phyloP scores from a whole-genome alignment of 64 coral and sea anemone genomes.

The Catalaphyllia jardinei region DNA sequence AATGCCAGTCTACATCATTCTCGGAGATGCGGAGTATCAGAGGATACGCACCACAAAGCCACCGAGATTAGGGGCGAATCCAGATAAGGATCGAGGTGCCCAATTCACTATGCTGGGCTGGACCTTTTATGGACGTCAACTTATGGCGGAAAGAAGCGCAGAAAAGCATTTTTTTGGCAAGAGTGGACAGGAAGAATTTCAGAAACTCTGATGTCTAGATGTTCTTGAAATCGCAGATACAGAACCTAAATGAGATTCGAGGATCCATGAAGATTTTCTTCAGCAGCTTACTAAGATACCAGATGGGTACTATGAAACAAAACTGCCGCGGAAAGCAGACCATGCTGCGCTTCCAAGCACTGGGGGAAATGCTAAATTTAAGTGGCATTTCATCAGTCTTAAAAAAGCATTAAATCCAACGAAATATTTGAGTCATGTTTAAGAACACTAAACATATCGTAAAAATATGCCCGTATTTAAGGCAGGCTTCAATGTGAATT shows the following conservation, averaged over 20 bases:
- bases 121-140: too few species aligned
- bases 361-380: too few species aligned
- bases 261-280: constrained; percentile 6
- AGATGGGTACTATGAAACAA: constrained; percentile 20
- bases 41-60: constrained; percentile 25
- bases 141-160: constrained; percentile 35
- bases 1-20: constrained; percentile 41
- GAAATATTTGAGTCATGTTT: too few species aligned
- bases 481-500: too few species aligned
- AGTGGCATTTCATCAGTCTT: too few species aligned
- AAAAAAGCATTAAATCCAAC: too few species aligned
- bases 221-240: constrained; percentile 1
- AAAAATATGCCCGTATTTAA: too few species aligned
- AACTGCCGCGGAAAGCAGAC: constrained; percentile 34
- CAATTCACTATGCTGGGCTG: constrained; percentile 54
- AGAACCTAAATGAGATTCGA: not conserved
- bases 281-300: constrained; percentile 15
- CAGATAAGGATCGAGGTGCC: constrained; percentile 55
- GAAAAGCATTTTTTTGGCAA: constrained; percentile 70
- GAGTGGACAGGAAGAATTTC: constrained; percentile 54
- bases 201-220: constrained; percentile 70
- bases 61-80: constrained; percentile 35
- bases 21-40: constrained; percentile 49
- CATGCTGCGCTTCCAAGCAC: constrained; percentile 1
- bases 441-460: too few species aligned